Percentiles rank a stretch among this genome's conserved stretches.
Conservation (phyloP, 2,888 invertebrate genomes). For the Laspeyria flexula region DNA sequence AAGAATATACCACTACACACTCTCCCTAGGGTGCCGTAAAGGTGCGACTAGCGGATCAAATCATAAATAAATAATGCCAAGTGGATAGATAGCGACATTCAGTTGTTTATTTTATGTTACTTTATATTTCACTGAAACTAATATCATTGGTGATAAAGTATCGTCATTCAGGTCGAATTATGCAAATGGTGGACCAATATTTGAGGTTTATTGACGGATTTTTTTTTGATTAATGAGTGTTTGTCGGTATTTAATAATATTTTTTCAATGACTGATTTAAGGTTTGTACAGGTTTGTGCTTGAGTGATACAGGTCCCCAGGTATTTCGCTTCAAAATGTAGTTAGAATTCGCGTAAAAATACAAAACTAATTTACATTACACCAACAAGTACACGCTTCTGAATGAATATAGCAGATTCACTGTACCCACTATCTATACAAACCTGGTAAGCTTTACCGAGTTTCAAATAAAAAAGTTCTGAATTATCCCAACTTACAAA, state of each 20-base stretch:
- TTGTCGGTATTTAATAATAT: not conserved
- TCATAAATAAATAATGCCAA: slow-evolving; percentile 6
- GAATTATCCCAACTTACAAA: slow-evolving; percentile 22
- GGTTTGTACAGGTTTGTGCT: too few species aligned
- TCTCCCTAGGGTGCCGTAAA: slow-evolving; percentile 2
- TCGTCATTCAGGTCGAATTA: not conserved
- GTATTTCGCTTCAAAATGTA: too few species aligned
- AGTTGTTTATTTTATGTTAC: slow-evolving; percentile 4
- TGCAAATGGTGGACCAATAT: too few species aligned
- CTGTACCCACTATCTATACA: not conserved
- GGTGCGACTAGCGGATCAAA: slow-evolving; percentile 8
- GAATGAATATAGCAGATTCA: too few species aligned
- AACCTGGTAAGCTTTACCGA: slow-evolving; percentile 1
- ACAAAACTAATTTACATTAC: too few species aligned
- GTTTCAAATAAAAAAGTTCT: slow-evolving; percentile 19
- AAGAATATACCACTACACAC: not conserved
- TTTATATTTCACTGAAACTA: not conserved
- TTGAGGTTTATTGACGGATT: too few species aligned
- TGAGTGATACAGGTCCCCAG: too few species aligned
- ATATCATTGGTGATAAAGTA: not conserved
- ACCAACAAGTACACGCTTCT: too few species aligned
- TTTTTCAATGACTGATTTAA: too few species aligned
- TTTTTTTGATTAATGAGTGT: not conserved
- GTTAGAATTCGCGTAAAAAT: too few species aligned
- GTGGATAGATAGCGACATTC: not conserved